Conservation (phyloP, 2,888 invertebrate genomes). For the Lysandra coridon region DNA sequence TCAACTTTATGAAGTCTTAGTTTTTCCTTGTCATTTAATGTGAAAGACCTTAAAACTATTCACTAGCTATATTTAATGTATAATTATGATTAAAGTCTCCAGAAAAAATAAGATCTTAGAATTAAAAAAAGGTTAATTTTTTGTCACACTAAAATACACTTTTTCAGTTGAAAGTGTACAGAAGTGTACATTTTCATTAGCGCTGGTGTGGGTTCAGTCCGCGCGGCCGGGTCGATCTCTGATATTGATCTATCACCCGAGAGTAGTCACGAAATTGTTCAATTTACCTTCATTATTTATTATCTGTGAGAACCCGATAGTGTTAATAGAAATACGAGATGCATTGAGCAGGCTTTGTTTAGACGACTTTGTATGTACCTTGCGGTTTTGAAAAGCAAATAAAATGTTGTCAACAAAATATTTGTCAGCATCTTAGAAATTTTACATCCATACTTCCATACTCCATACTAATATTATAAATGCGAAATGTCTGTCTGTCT, state of each 20-base stretch:
- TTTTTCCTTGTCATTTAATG: neutral
- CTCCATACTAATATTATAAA: too few species aligned
- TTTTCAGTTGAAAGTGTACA: neutral
- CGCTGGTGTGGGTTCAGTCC: neutral
- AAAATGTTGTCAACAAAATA: neutral
- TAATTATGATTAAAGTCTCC: too few species aligned
- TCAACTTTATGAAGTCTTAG: neutral
- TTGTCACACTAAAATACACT: neutral
- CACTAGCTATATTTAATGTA: neutral
- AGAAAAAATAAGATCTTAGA: too few species aligned
- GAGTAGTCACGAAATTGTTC: constrained; percentile 40
- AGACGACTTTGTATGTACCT: neutral
- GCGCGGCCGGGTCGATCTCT: constrained; percentile 13
- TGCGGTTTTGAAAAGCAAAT: neutral
- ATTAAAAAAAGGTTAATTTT: neutral
- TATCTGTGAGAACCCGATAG: constrained; percentile 35
- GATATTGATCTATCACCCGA: constrained; percentile 39
- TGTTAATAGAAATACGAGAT: constrained; percentile 34
- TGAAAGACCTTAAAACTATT: neutral
- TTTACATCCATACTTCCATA: too few species aligned
- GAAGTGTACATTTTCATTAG: constrained; percentile 18
- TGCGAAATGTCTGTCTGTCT: too few species aligned
- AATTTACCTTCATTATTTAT: constrained; percentile 37
- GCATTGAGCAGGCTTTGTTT: constrained; percentile 21
- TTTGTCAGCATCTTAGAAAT: neutral